Evolutionary conservation across 2,888 invertebrate species (phyloP), one percentile per base, ranked within the genome.

Genomic region (Arge pagana): DNA sequence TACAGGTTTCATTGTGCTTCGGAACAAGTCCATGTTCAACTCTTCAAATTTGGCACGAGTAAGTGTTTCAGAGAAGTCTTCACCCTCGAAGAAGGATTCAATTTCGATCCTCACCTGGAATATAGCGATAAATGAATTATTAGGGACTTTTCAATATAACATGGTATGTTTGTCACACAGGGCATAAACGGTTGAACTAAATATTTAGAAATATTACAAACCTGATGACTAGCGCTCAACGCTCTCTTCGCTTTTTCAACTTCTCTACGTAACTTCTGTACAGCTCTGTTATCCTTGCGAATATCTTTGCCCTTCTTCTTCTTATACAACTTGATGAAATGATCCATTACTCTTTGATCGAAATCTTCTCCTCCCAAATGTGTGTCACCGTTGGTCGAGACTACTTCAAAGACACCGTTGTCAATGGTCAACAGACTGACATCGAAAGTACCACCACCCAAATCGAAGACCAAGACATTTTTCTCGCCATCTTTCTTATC

Each of bases 381-480:
- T 65, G 96, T 97, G 76, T 97, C 96, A 69, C 97, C 97, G 72
- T 92, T 93, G 57, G 94, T 94, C 1, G 93, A 88, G 1, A 91
- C 89, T 45, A 89, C 85, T 81, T 99, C 98, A 77, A 99, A 99
- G 4, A 99, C 96, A 48, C 98, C 99, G 68, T 97, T 96, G 74
- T 99, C 98, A 72, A 99, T 99, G 60, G 97, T 98, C 48, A 99
- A 83, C 15, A 99, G 85, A 30, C 97, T 97, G 13, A 99, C 99
- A 79, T 99, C 99, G 73, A 99, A 99, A 61, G 99, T 99, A 79
- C 98, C 99, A 77, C 99, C 99, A 71, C 99, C 98, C 79, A 99
- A 86, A 82, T 99, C 98, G 78, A 98, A 99, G 10, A 99, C 97
- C 42, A 99, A 82, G 15, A 99, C 95, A 72, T 99, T 99, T 83